Evolutionary conservation across 2,797 vertebrate genomes (phyloP).

Genomic region (Anguilla anguilla): DNA sequence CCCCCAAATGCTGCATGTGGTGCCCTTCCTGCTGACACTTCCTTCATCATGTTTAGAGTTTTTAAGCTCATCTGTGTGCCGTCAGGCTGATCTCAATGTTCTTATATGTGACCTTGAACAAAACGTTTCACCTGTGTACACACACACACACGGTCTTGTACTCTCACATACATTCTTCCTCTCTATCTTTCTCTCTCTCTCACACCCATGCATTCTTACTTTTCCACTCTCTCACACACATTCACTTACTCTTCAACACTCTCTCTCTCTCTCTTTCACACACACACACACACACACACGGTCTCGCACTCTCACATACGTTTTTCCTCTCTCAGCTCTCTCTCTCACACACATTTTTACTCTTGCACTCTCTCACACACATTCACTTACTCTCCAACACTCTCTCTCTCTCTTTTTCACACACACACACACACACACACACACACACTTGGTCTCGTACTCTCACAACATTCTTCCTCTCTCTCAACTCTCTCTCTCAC

Average conservation of each 20-base stretch:
- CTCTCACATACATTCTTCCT: background rate
- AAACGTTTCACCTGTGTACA: background rate
- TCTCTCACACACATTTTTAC: background rate
- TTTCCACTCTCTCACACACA: too few relatives aligned
- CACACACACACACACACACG: background rate
- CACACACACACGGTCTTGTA: background rate
- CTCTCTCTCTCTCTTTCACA: background rate
- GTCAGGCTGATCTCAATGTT: background rate
- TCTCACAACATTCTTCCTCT: too few relatives aligned
- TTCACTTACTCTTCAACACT: too few relatives aligned
- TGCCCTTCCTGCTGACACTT: background rate
- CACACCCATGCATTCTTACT: too few relatives aligned
- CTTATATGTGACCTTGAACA: background rate
- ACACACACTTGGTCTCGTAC: background rate
- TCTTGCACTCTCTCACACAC: background rate
- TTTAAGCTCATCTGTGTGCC: background rate
- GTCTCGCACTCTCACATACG: background rate
- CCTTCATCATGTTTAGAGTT: background rate
- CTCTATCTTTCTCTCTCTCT: background rate
- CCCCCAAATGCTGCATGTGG: background rate
- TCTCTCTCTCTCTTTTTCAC: too few relatives aligned
- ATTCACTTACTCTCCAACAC: too few relatives aligned
- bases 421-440: background rate
- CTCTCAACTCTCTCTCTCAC: too few relatives aligned
- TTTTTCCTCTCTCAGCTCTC: background rate